Percentiles rank a stretch among this genome's conserved stretches.
Evolutionary conservation across 2,113 vertebrate genomes (phyloP).

Genomic region (Camelus bactrianus): DNA sequence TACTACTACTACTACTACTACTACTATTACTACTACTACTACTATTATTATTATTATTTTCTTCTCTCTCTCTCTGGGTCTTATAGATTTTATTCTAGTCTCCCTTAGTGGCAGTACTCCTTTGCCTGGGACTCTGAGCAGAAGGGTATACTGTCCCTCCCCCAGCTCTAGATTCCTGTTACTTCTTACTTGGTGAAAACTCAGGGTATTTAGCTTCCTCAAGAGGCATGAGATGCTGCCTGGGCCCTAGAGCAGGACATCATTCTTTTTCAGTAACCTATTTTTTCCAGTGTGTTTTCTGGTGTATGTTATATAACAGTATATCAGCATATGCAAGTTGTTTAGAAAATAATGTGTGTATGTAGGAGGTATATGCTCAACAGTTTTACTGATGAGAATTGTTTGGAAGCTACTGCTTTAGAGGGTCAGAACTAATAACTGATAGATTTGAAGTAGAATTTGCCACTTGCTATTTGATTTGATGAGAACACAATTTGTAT

Average conservation of each 20-base stretch:
- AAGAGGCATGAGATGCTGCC: background rate
- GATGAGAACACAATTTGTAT: background rate
- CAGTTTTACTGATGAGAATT: background rate
- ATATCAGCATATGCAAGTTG: background rate
- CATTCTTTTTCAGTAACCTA: background rate
- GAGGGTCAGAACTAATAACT: background rate
- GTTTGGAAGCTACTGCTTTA: background rate
- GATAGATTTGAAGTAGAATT: constrained; percentile 1
- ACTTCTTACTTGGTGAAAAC: background rate
- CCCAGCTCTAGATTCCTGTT: background rate
- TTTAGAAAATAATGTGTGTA: background rate
- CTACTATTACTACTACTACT: too few relatives aligned
- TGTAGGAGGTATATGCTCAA: background rate
- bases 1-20: too few relatives aligned
- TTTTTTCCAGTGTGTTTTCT: constrained; percentile 45
- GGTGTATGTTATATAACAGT: background rate
- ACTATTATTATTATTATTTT: background rate
- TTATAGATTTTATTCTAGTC: background rate
- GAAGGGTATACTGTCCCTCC: background rate
- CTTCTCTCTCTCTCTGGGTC: background rate
- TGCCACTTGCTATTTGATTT: constrained; percentile 40
- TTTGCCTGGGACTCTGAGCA: background rate
- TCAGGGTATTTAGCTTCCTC: background rate
- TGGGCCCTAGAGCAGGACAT: background rate
- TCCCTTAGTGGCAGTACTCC: background rate